A percentile compares a stretch with the other conserved stretches of the same genome.
These are phyloP conservation scores for Naso thynnoides DNA, from an alignment of 2,797 vertebrate genomes.

Conservation along the genomic window DNA sequence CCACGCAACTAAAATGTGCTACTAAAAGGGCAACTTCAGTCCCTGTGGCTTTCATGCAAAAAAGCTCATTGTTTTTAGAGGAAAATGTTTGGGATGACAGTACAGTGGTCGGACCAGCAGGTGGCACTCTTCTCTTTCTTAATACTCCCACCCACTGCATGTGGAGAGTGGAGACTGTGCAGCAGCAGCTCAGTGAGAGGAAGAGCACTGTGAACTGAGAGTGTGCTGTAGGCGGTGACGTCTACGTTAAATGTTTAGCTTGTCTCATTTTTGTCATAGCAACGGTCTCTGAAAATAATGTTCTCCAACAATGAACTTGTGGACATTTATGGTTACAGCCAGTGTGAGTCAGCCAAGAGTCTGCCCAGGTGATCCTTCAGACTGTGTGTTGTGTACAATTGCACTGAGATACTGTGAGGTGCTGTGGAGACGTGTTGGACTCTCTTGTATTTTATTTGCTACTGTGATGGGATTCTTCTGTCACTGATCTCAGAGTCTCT, in stretches of 20 bases:
- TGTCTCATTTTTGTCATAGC: not conserved
- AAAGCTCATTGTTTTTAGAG: not conserved
- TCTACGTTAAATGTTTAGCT: not conserved
- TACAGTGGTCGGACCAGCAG: slow-evolving; percentile 79
- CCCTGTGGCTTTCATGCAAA: slow-evolving; percentile 51
- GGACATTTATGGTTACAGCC: slow-evolving; percentile 9
- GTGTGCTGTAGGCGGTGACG: not conserved
- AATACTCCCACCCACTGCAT: slow-evolving; percentile 19
- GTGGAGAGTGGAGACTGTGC: slow-evolving; percentile 5
- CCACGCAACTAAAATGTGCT: not conserved
- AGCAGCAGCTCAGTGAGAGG: not conserved
- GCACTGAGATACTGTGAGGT: not conserved
- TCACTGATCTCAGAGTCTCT: slow-evolving; percentile 6
- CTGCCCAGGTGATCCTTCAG: not conserved
- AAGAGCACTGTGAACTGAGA: not conserved
- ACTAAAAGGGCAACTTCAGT: slow-evolving; percentile 51
- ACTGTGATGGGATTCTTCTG: not conserved
- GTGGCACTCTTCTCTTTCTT: slow-evolving; percentile 71
- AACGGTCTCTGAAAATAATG: not conserved
- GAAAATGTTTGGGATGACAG: slow-evolving; percentile 29
- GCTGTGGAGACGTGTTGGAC: slow-evolving; percentile 5
- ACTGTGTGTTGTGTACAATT: not conserved
- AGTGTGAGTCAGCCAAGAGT: not conserved
- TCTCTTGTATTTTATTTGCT: not conserved
- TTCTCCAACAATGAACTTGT: not conserved